Evolutionary conservation across 2,113 vertebrate species (phyloP), one percentile per base, ranked within the genome.

Genomic region (Apteryx owenii): DNA sequence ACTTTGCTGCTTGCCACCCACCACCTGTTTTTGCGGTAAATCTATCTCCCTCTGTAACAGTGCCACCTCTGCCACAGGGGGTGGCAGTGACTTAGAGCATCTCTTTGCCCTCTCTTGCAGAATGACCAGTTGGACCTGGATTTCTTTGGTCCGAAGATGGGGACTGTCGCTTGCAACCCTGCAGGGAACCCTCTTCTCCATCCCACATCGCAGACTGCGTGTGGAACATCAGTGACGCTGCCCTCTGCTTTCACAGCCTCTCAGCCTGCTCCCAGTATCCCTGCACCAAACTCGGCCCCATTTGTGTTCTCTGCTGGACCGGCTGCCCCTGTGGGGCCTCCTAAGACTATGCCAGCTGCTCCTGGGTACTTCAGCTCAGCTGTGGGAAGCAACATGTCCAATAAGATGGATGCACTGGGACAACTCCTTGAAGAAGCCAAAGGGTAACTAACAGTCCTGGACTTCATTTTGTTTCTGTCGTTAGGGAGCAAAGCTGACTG

Each of bases 351-450:
- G 87, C 66, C 98, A 61, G 44, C 88, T 46, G 90, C 76, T 79
- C 78, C 97, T 8, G 97, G 92, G 4, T 93, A 78, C 92, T 93
- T 95, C 40, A 83, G 69, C 72, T 95, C 97, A 0, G 46, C 96
- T 23, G 12, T 90, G 81, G 97, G 98, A 21, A 93, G 84, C 56
- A 97, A 38, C 61, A 25, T 88, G 33, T 44, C 95, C 17, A 92
- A 95, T 38, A 97, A 97, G 71, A 95, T 98, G 82, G 98, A 98
- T 80, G 84, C 97, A 21, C 23, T 98, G 11, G 98, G 97, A 58
- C 98, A 98, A 66, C 97, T 98, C 82, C 97, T 98, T 23, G 98
- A 98, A 71, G 98, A 98, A 72, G 92, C 96, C 91, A 98, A 97
- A 98, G 98, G 94, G 98, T 99, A 98, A 98, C 60, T 97, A 88